Conservation (phyloP, 2,797 vertebrate species). For the Gambusia yucatana region DNA sequence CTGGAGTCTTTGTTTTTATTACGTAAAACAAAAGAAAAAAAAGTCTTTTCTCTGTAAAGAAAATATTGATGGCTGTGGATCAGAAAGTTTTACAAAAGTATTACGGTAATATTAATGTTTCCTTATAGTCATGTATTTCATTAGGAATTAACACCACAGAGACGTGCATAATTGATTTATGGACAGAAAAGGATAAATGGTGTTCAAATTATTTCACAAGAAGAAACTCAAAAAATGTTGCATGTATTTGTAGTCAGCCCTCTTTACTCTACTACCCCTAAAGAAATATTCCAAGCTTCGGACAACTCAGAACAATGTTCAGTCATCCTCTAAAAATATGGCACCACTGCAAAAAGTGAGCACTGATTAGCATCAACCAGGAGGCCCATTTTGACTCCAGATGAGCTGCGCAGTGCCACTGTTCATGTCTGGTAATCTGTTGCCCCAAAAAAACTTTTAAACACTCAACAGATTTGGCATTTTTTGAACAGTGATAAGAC, state of each 20-base stretch:
- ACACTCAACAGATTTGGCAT: neutral
- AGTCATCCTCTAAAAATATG: neutral
- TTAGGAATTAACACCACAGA: neutral
- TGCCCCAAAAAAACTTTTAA: no score
- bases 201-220: neutral
- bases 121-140: neutral
- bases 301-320: neutral
- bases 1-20: constrained; percentile 19
- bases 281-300: neutral
- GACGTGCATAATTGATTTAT: neutral
- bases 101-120: constrained; percentile 3
- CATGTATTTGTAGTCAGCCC: constrained; percentile 1
- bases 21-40: neutral
- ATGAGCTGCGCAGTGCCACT: neutral
- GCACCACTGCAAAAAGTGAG: neutral
- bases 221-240: neutral
- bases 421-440: neutral
- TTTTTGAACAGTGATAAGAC: neutral
- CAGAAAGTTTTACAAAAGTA: constrained; percentile 41
- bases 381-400: neutral
- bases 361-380: neutral
- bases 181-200: neutral
- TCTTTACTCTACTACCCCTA: neutral
- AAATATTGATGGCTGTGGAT: constrained; percentile 38
- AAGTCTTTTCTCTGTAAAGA: constrained; percentile 9